Evolutionary conservation across 1,140 invertebrate genomes (phyloP).

Genomic region (Lucilia sericata): DNA sequence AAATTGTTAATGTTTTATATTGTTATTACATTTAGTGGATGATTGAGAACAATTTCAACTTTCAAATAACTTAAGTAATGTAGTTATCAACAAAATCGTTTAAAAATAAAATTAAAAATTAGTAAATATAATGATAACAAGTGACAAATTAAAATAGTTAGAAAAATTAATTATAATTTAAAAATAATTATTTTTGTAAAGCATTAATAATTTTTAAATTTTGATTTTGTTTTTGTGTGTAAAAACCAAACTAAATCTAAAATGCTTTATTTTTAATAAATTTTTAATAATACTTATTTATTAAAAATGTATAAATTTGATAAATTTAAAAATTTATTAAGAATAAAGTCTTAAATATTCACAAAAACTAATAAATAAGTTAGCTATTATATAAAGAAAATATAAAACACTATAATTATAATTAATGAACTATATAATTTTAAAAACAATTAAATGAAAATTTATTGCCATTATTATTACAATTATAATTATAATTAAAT

Average conservation of each 20-base stretch:
- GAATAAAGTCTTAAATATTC: neutral
- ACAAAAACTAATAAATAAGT: neutral
- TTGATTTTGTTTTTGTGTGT: neutral
- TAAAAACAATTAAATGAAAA: neutral
- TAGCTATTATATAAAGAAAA: neutral
- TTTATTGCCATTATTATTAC: neutral
- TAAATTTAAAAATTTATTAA: too few species aligned
- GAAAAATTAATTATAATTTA: neutral
- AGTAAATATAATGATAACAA: neutral
- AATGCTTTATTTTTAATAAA: too few species aligned
- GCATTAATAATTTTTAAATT: neutral
- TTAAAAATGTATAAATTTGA: too few species aligned
- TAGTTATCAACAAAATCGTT: neutral
- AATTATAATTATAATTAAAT: neutral
- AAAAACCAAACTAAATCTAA: neutral
- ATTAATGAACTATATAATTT: neutral
- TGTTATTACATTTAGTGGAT: too few species aligned
- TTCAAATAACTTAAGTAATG: neutral
- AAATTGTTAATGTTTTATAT: too few species aligned
- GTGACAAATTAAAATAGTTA: neutral
- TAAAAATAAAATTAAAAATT: neutral
- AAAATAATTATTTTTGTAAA: slow-evolving; percentile 13
- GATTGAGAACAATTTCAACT: too few species aligned
- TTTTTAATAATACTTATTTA: too few species aligned
- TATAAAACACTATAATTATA: neutral